Percentiles rank a stretch among this genome's conserved stretches.
These are phyloP conservation scores for Astropecten irregularis DNA, from an alignment of 53 echinoderm and acorn worm species.

Conservation along the genomic window DNA sequence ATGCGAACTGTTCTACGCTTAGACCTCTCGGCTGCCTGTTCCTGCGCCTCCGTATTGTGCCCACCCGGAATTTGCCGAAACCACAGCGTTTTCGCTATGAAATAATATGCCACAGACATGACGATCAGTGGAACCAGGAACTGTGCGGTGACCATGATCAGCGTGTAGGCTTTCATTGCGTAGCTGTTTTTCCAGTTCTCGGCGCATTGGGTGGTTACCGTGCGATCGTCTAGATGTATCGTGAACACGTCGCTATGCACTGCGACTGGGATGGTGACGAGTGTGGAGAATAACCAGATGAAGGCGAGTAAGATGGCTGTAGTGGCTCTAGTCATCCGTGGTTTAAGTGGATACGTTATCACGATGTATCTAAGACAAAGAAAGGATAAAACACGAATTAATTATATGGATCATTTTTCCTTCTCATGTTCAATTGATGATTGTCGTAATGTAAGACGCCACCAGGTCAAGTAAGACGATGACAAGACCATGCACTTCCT, in stretches of 20 bases:
- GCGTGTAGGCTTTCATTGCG: slow-evolving; percentile 68
- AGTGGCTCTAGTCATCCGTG: slow-evolving; percentile 75
- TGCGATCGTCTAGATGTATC: neutral
- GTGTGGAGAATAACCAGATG: slow-evolving; percentile 84
- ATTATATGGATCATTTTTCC: too few species aligned
- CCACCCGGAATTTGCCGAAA: slow-evolving; percentile 89
- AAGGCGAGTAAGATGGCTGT: slow-evolving; percentile 63
- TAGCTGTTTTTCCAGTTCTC: slow-evolving; percentile 74
- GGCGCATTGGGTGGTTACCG: slow-evolving; percentile 60
- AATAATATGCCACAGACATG: slow-evolving; percentile 80
- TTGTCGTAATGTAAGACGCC: too few species aligned
- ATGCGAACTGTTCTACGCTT: slow-evolving; percentile 88
- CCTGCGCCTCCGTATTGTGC: slow-evolving; percentile 83
- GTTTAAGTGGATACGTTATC: slow-evolving; percentile 87
- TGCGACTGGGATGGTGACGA: slow-evolving; percentile 80
- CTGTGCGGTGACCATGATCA: slow-evolving; percentile 71
- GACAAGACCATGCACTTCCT: too few species aligned
- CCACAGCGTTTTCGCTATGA: slow-evolving; percentile 87
- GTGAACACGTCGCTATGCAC: slow-evolving; percentile 52
- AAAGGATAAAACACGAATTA: too few species aligned
- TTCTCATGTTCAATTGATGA: too few species aligned
- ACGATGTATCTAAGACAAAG: slow-evolving; percentile 87
- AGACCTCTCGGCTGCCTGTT: slow-evolving; percentile 75
- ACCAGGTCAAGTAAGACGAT: too few species aligned
- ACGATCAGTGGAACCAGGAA: slow-evolving; percentile 77